Evolutionary conservation across 1,140 invertebrate genomes (phyloP).

Genomic region (Asobara japonica): DNA sequence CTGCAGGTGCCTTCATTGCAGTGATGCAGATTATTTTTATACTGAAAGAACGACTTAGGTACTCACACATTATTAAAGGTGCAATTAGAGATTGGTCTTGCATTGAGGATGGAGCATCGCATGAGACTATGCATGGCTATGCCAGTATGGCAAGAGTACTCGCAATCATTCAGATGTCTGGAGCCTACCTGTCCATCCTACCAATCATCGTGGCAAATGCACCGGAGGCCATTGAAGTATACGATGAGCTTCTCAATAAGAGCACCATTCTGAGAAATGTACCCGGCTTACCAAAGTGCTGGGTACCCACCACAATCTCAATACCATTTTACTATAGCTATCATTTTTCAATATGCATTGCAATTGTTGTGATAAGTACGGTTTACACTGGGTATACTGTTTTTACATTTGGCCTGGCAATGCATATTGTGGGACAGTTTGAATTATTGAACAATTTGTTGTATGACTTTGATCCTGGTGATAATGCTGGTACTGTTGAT

Average conservation of each 20-base stretch:
- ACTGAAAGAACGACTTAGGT: not conserved
- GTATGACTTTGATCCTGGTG: slow-evolving; percentile 14
- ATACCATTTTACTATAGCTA: slow-evolving; percentile 2
- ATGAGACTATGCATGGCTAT: not conserved
- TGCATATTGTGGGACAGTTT: slow-evolving; percentile 36
- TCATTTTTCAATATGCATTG: slow-evolving; percentile 10
- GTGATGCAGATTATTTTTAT: not conserved
- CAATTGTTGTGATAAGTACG: slow-evolving; percentile 10
- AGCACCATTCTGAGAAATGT: not conserved
- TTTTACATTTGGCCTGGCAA: slow-evolving; percentile 26
- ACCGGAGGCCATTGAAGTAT: not conserved
- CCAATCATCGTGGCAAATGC: not conserved
- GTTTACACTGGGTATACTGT: slow-evolving; percentile 30
- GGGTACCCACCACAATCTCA: slow-evolving; percentile 9
- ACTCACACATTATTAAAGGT: not conserved
- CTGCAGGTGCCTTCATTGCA: not conserved
- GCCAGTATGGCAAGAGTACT: not conserved
- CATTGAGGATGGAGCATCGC: not conserved
- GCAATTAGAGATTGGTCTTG: not conserved
- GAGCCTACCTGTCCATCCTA: not conserved
- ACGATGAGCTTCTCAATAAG: not conserved
- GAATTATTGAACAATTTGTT: slow-evolving; percentile 18
- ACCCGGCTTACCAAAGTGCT: slow-evolving; percentile 30
- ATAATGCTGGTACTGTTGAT: not conserved
- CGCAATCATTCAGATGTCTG: not conserved